These are phyloP conservation scores for Aphyosemion australe DNA, from an alignment of 2,113 vertebrate species.

Conservation along the genomic window DNA sequence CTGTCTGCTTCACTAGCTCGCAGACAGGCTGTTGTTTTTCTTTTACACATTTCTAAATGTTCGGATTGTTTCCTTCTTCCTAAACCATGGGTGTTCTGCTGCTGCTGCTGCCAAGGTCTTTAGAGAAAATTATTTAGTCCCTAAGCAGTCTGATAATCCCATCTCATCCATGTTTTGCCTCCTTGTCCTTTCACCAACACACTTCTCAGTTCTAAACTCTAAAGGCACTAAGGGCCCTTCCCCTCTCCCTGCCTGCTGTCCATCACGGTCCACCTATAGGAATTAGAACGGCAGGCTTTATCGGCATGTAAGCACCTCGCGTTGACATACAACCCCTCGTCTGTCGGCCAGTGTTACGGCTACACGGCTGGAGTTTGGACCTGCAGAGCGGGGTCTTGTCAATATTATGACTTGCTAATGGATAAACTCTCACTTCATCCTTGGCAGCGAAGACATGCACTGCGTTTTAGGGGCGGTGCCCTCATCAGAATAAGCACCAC, in stretches of 20 bases:
- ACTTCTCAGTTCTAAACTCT: constrained; percentile 35
- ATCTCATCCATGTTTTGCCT: constrained; percentile 34
- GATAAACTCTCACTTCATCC: constrained; percentile 63
- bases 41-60: constrained; percentile 1
- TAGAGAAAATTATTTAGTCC: constrained; percentile 40
- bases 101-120: constrained; percentile 39
- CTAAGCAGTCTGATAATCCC: constrained; percentile 43
- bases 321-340: constrained; percentile 68
- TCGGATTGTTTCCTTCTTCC: neutral
- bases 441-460: constrained; percentile 49
- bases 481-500: constrained; percentile 23
- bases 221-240: constrained; percentile 28
- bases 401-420: constrained; percentile 69
- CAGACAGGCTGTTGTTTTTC: neutral
- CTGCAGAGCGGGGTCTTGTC: constrained; percentile 62
- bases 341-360: constrained; percentile 65
- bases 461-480: constrained; percentile 37
- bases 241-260: constrained; percentile 39
- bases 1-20: neutral
- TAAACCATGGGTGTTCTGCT: constrained; percentile 18
- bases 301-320: constrained; percentile 66
- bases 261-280: constrained; percentile 62
- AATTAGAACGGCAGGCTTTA: constrained; percentile 64
- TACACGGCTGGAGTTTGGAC: constrained; percentile 62
- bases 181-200: constrained; percentile 49